Evolutionary conservation across 2,113 vertebrate genomes (phyloP).

Genomic region (Anarhynchus alexandrinus): DNA sequence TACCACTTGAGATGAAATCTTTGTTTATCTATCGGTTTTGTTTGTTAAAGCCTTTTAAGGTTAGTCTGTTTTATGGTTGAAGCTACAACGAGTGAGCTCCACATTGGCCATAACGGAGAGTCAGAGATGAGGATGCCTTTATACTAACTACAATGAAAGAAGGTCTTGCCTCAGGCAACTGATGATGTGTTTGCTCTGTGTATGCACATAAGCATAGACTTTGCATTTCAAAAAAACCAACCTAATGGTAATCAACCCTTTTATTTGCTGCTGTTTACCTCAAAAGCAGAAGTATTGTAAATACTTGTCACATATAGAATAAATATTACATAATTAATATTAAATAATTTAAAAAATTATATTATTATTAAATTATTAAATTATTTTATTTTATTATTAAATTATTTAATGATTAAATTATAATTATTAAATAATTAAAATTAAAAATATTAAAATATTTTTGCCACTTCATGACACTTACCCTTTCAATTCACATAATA

Average conservation of each 20-base stretch:
- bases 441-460: background rate
- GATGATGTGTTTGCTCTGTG: background rate
- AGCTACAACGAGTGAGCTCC: background rate
- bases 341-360: too few species aligned
- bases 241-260: background rate
- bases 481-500: background rate
- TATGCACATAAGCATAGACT: background rate
- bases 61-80: background rate
- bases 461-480: background rate
- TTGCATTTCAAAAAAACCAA: background rate
- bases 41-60: background rate
- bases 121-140: background rate
- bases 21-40: background rate
- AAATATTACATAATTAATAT: background rate
- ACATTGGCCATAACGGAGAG: background rate
- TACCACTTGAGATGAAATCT: background rate
- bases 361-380: too few species aligned
- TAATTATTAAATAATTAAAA: too few species aligned
- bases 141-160: background rate
- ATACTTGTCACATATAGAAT: background rate
- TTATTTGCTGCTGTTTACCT: background rate
- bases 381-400: too few species aligned
- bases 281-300: background rate
- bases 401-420: too few species aligned
- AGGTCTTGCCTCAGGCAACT: background rate